Conservation (phyloP, 2,888 invertebrate species). For the Copidosoma aretas region DNA sequence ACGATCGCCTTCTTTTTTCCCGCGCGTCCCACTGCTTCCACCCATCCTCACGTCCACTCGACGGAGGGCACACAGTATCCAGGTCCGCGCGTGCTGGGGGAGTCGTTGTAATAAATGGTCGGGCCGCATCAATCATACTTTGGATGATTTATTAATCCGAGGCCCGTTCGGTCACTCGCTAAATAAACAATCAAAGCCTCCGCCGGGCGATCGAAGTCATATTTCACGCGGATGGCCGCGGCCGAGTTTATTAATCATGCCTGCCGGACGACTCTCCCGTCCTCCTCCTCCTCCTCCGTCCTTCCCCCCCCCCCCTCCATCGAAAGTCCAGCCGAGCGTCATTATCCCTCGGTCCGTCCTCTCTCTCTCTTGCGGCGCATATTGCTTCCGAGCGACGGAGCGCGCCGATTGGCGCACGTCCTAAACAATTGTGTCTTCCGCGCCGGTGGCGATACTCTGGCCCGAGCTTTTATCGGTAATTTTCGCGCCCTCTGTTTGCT, state of each 20-base stretch:
- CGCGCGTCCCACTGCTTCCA: no score
- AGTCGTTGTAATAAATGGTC: conserved; percentile 32
- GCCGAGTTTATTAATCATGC: conserved; percentile 44
- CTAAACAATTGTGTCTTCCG: no score
- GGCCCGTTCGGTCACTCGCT: conserved; percentile 14
- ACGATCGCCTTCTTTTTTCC: no score
- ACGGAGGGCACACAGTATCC: no score
- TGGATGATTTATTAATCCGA: conserved; percentile 45
- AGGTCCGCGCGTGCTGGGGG: background rate
- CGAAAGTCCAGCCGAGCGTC: conserved; percentile 3
- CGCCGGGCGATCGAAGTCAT: conserved; percentile 43
- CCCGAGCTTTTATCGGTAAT: no score
- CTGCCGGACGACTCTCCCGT: background rate
- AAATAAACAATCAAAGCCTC: conserved; percentile 48
- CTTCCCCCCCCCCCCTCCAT: no score
- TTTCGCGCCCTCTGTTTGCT: no score
- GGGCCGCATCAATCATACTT: conserved; percentile 46
- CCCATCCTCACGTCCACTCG: no score
- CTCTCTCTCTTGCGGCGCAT: background rate
- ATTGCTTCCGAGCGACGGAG: background rate
- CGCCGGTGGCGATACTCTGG: no score
- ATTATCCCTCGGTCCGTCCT: background rate
- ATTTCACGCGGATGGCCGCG: conserved; percentile 40
- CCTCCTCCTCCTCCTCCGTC: no score
- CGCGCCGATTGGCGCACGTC: no score